A percentile compares a stretch with the other conserved stretches of the same genome.
Conservation (phyloP, 2,888 invertebrate species). For the Tanaodytes sp. region DNA sequence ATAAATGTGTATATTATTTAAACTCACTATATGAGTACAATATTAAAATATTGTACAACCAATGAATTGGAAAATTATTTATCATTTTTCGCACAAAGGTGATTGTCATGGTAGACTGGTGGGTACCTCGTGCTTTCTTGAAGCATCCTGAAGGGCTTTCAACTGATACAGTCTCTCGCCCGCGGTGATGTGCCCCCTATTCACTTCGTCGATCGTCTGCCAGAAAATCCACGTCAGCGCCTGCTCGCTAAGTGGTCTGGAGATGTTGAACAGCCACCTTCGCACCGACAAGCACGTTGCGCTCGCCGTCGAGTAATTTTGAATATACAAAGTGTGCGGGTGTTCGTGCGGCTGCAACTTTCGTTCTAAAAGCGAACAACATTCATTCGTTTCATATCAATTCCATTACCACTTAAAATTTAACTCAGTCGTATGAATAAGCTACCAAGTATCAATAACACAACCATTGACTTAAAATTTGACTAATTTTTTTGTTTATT, state of each 20-base stretch:
- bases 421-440: no score
- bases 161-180: constrained; percentile 95
- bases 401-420: no score
- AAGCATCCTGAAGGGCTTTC: constrained; percentile 93
- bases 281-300: constrained; percentile 92
- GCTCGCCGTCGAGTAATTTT: constrained; percentile 98
- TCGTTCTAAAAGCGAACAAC: constrained; percentile 85
- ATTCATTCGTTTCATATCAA: no score
- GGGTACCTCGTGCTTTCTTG: constrained; percentile 83
- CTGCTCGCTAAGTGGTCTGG: constrained; percentile 80
- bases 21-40: no score
- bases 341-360: constrained; percentile 94
- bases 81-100: neutral
- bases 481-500: no score
- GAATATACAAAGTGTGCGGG: constrained; percentile 97
- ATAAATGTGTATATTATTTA: no score
- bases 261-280: constrained; percentile 88
- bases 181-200: constrained; percentile 91
- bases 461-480: no score
- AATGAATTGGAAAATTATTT: no score
- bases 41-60: no score
- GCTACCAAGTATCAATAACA: no score
- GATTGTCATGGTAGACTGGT: no score
- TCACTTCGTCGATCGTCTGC: constrained; percentile 97
- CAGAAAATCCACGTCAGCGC: constrained; percentile 90